Percentiles rank a stretch among this genome's conserved stretches.
Conservation (phyloP, 2,888 invertebrate genomes). For the Netelia fuscicornis region DNA sequence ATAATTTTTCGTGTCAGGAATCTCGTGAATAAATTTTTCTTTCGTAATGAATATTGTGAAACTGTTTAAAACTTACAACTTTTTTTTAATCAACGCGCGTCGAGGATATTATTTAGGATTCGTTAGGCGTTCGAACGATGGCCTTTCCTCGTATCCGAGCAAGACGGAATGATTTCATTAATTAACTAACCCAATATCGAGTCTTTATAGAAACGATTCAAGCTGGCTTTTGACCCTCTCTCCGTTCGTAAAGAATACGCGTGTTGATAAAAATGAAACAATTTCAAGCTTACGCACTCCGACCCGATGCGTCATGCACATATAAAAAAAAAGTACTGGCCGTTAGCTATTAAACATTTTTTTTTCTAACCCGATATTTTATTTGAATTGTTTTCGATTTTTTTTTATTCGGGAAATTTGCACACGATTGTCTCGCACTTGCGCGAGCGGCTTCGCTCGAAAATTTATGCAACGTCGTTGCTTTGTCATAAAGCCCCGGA, state of each 20-base stretch:
- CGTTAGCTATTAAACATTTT: too few relatives aligned
- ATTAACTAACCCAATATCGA: background rate
- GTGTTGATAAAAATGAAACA: background rate
- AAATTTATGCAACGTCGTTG: background rate
- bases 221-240: background rate
- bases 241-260: background rate
- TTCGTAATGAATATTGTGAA: background rate
- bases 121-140: too few relatives aligned
- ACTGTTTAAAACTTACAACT: background rate
- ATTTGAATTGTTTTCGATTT: background rate
- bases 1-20: too few relatives aligned
- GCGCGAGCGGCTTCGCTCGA: background rate
- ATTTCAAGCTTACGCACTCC: background rate
- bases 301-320: background rate
- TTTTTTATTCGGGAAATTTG: conserved; percentile 2
- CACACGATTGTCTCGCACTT: background rate
- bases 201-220: background rate
- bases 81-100: too few relatives aligned
- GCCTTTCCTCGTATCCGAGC: too few relatives aligned
- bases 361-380: background rate
- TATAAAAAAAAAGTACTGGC: background rate
- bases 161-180: too few relatives aligned
- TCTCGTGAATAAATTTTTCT: background rate
- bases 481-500: conserved; percentile 27
- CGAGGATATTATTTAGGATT: too few relatives aligned